These are phyloP conservation scores for Otolemur crassicaudatus DNA, from an alignment of 2,797 vertebrate genomes.

Conservation along the genomic window DNA sequence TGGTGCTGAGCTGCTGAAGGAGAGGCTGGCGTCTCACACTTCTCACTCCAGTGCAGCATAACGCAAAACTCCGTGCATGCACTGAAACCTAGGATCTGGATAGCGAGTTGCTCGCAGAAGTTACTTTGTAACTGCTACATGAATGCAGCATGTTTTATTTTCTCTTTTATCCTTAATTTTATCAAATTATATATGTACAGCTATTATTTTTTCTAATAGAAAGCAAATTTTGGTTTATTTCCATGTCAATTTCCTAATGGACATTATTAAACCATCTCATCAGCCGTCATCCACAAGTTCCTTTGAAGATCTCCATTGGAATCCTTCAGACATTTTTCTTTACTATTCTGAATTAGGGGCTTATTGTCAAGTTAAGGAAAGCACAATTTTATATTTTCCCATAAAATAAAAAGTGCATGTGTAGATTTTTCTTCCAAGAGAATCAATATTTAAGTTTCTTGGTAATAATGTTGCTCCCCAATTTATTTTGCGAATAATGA, in stretches of 20 bases:
- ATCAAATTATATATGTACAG: background rate
- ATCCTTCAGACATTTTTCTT: conserved; percentile 21
- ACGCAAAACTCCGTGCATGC: background rate
- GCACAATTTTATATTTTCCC: background rate
- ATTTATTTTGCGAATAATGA: conserved; percentile 37
- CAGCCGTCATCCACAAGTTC: background rate
- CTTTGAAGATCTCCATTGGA: conserved; percentile 4
- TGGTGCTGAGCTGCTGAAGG: background rate
- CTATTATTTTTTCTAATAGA: background rate
- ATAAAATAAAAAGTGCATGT: background rate
- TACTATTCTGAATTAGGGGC: background rate
- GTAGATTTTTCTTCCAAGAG: conserved; percentile 11
- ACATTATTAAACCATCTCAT: background rate
- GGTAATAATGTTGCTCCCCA: background rate
- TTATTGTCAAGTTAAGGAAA: conserved; percentile 46
- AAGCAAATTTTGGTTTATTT: conserved; percentile 9
- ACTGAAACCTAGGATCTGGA: conserved; percentile 46
- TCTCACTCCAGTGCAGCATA: background rate
- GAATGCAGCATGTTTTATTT: conserved; percentile 34
- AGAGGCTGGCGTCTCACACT: background rate
- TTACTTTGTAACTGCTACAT: conserved; percentile 12
- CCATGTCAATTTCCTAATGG: background rate
- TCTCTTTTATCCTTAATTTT: background rate
- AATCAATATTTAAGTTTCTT: conserved; percentile 21
- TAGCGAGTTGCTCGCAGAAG: conserved; percentile 2